A percentile compares a stretch with the other conserved stretches of the same genome.
Evolutionary conservation across 2,113 vertebrate genomes (phyloP).

Genomic region (Bagarius yarrelli): DNA sequence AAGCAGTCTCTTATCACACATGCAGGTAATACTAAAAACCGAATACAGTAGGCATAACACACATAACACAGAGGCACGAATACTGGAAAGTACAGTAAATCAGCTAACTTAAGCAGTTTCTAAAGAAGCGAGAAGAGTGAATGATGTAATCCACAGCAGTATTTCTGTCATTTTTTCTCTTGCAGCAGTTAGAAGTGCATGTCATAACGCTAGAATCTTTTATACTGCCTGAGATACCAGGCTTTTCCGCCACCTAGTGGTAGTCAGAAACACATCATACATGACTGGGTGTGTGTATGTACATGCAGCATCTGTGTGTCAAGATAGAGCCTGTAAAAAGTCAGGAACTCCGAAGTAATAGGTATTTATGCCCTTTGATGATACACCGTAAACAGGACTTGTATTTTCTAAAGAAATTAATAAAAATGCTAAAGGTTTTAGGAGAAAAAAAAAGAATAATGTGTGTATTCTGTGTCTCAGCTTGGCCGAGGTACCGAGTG

Average conservation of each 20-base stretch:
- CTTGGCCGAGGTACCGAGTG: slow-evolving; percentile 90
- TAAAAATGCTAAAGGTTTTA: not conserved
- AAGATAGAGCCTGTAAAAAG: not conserved
- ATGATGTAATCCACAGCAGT: slow-evolving; percentile 58
- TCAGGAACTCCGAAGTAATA: not conserved
- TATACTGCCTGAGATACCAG: slow-evolving; percentile 16
- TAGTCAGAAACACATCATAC: slow-evolving; percentile 38
- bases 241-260: slow-evolving; percentile 66
- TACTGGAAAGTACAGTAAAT: slow-evolving; percentile 12
- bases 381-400: not conserved
- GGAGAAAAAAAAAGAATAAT: not conserved
- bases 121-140: slow-evolving; percentile 37
- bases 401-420: not conserved
- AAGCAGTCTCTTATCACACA: not conserved
- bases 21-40: not conserved
- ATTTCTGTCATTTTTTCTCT: slow-evolving; percentile 53
- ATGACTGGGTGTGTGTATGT: slow-evolving; percentile 25
- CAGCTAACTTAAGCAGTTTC: slow-evolving; percentile 34
- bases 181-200: slow-evolving; percentile 51
- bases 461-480: slow-evolving; percentile 63
- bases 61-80: not conserved
- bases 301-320: not conserved
- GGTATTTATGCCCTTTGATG: not conserved
- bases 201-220: slow-evolving; percentile 53
- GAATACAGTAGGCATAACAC: slow-evolving; percentile 47